Conservation (phyloP, 2,113 vertebrate genomes). For the Sander lucioperca region DNA sequence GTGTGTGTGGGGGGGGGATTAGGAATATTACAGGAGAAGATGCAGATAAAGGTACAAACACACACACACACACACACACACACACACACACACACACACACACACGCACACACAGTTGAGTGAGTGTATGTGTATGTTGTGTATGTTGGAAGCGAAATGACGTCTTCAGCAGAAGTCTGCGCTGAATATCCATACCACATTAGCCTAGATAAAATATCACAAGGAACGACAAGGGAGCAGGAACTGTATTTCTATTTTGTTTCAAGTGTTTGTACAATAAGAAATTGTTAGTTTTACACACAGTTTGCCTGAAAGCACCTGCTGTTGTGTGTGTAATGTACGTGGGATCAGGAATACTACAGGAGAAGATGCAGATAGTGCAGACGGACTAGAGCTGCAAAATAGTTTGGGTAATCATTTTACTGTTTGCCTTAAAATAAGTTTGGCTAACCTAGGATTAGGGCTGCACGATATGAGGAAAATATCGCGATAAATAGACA, state of each 20-base stretch:
- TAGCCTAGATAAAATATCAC: constrained; percentile 70
- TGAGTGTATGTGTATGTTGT: too few species aligned
- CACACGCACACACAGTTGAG: too few species aligned
- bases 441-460: not conserved
- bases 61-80: too few species aligned
- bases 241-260: constrained; percentile 65
- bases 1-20: too few species aligned
- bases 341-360: constrained; percentile 41
- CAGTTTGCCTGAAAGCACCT: constrained; percentile 56
- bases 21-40: constrained; percentile 21
- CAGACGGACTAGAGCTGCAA: too few species aligned
- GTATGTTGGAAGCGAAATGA: constrained; percentile 65
- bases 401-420: not conserved
- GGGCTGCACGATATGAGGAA: too few species aligned
- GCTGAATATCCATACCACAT: constrained; percentile 68
- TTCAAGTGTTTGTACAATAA: constrained; percentile 48
- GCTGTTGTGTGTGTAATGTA: constrained; percentile 16
- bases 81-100: too few species aligned
- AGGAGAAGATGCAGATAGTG: constrained; percentile 12
- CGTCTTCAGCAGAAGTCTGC: constrained; percentile 76
- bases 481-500: too few species aligned
- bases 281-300: constrained; percentile 66
- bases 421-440: not conserved
- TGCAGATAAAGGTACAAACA: constrained; percentile 2
- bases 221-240: constrained; percentile 48